phyloP scores from a whole-genome alignment of 2,888 invertebrate genomes.

The Syrphus vitripennis region DNA sequence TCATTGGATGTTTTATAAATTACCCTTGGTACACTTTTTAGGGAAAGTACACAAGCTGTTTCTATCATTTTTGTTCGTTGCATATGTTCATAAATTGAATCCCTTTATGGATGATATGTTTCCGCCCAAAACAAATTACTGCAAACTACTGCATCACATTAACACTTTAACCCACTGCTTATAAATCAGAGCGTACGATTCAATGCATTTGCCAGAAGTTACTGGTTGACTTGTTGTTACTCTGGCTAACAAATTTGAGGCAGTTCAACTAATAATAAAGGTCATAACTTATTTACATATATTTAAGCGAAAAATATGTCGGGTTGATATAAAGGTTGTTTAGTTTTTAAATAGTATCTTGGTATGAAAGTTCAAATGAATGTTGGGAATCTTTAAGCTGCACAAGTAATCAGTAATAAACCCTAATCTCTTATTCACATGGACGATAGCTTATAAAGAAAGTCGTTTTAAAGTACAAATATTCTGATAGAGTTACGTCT shows the following conservation, averaged over 20 bases:
- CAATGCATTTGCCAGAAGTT: not conserved
- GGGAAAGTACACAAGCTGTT: too few species aligned
- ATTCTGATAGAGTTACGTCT: not conserved
- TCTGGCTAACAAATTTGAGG: not conserved
- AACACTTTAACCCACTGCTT: not conserved
- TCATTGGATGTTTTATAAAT: not conserved
- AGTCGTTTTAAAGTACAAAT: not conserved
- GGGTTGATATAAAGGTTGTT: too few species aligned
- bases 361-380: too few species aligned
- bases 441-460: not conserved
- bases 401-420: too few species aligned
- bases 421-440: not conserved
- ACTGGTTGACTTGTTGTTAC: not conserved
- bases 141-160: not conserved
- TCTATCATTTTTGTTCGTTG: not conserved
- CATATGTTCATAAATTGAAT: not conserved
- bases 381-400: too few species aligned
- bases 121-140: not conserved
- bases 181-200: not conserved
- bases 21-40: not conserved
- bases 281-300: too few species aligned
- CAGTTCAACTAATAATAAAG: not conserved
- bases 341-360: too few species aligned
- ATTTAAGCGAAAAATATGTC: not conserved
- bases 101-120: not conserved